These are phyloP conservation scores for Dyspetes luteomarginatus DNA, from an alignment of 2,888 invertebrate species.

Conservation along the genomic window DNA sequence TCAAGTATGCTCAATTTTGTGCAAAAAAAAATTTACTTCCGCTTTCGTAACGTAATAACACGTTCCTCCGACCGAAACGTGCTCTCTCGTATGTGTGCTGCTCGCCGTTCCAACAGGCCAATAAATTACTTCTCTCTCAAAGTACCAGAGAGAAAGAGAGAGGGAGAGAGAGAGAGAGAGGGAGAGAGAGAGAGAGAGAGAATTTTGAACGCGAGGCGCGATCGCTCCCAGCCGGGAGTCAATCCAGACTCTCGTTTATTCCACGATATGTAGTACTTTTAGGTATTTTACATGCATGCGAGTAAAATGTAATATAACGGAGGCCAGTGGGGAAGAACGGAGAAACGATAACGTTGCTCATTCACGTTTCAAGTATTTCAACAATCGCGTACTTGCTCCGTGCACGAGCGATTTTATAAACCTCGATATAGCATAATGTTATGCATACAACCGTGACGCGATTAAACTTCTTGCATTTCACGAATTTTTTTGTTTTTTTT, in stretches of 20 bases:
- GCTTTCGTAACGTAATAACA: slow-evolving; percentile 42
- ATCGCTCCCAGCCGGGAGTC: slow-evolving; percentile 22
- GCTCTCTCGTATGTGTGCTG: slow-evolving; percentile 13
- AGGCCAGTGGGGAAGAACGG: slow-evolving; percentile 63
- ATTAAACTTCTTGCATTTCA: background rate
- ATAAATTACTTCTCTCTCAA: slow-evolving; percentile 53
- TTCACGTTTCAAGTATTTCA: slow-evolving; percentile 44
- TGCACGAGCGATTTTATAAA: slow-evolving; percentile 33
- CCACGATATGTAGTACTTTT: background rate
- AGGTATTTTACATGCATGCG: background rate
- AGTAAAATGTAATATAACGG: slow-evolving; percentile 2
- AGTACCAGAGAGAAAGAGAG: slow-evolving; percentile 28
- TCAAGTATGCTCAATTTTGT: no score
- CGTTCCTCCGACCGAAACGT: slow-evolving; percentile 24
- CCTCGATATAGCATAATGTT: background rate
- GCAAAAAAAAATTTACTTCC: slow-evolving; percentile 45
- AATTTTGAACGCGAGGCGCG: no score
- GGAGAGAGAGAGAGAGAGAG: no score
- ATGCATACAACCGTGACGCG: no score
- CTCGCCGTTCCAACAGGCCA: slow-evolving; percentile 32
- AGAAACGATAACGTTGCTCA: slow-evolving; percentile 62
- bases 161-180: slow-evolving; percentile 9
- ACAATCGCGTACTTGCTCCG: slow-evolving; percentile 43
- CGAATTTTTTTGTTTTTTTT: background rate
- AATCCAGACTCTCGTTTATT: slow-evolving; percentile 25